A percentile compares a stretch with the other conserved stretches of the same genome.
phyloP scores from a whole-genome alignment of 2,888 invertebrate species.

The Criorhina ranunculi region DNA sequence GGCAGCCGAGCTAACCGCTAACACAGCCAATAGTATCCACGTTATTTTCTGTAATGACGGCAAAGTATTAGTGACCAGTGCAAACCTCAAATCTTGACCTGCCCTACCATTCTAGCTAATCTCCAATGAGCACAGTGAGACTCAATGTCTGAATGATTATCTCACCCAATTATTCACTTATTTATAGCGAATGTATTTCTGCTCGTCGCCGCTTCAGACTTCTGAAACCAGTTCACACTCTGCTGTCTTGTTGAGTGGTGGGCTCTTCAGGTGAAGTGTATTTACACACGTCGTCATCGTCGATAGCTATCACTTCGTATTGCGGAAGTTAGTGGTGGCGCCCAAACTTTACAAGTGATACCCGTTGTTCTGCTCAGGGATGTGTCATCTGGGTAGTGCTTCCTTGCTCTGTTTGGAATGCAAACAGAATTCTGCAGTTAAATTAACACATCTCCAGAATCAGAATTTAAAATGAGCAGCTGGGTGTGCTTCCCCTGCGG shows the following conservation, averaged over 20 bases:
- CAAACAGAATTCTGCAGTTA: slow-evolving; percentile 38
- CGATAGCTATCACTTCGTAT: background rate
- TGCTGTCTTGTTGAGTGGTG: slow-evolving; percentile 20
- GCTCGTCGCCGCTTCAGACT: background rate
- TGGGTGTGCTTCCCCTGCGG: slow-evolving; percentile 10
- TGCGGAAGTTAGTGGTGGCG: slow-evolving; percentile 45
- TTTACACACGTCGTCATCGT: slow-evolving; percentile 2
- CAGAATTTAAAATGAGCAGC: slow-evolving; percentile 47
- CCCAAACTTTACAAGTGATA: background rate
- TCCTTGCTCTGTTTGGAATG: slow-evolving; percentile 33
- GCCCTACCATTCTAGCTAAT: slow-evolving; percentile 32
- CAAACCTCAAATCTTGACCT: background rate
- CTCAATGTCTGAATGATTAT: slow-evolving; percentile 23
- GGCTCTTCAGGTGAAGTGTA: slow-evolving; percentile 26
- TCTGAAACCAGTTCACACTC: slow-evolving; percentile 20
- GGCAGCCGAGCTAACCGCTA: slow-evolving; percentile 27
- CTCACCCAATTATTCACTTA: slow-evolving; percentile 19
- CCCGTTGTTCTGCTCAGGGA: background rate
- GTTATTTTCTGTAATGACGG: slow-evolving; percentile 36
- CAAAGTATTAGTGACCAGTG: background rate
- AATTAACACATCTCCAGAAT: slow-evolving; percentile 53
- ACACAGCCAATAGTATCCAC: slow-evolving; percentile 22
- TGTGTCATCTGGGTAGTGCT: background rate
- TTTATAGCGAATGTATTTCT: slow-evolving; percentile 31
- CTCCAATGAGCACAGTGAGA: slow-evolving; percentile 8